These are phyloP conservation scores for Pangasius sanitwongsei DNA, from an alignment of 2,797 vertebrate species.

Conservation along the genomic window DNA sequence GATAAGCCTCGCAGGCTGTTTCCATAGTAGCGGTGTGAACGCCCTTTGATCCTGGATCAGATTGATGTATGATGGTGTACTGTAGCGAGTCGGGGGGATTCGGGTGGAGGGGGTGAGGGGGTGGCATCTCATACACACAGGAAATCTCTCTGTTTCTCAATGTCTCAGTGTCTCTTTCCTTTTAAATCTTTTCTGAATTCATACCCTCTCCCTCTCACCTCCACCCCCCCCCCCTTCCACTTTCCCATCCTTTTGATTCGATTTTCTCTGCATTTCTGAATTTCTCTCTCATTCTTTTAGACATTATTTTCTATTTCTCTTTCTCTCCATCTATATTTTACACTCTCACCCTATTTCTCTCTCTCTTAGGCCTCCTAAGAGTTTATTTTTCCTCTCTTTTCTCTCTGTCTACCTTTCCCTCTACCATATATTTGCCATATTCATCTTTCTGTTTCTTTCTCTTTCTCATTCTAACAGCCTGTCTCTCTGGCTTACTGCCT, in stretches of 20 bases:
- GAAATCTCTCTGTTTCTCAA: slow-evolving; percentile 8
- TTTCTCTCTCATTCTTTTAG: background rate
- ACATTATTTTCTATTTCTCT: background rate
- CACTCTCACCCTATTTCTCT: background rate
- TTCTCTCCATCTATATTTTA: background rate
- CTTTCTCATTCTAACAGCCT: background rate
- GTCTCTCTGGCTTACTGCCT: slow-evolving; percentile 20
- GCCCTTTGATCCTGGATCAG: slow-evolving; percentile 60
- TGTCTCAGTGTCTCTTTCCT: slow-evolving; percentile 1
- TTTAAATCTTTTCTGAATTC: background rate
- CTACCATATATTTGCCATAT: background rate
- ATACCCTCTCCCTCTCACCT: background rate
- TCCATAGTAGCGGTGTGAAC: slow-evolving; percentile 54
- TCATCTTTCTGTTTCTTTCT: background rate
- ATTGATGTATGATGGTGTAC: slow-evolving; percentile 57
- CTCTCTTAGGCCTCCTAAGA: background rate
- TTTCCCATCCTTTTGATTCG: background rate
- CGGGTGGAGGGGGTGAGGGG: slow-evolving; percentile 26
- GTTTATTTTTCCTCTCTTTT: background rate
- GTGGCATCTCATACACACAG: slow-evolving; percentile 24
- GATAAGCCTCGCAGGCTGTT: slow-evolving; percentile 42
- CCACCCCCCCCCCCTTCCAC: background rate
- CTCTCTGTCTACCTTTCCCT: background rate
- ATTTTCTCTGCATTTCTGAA: background rate
- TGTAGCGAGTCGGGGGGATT: slow-evolving; percentile 29